These are phyloP conservation scores for Mythimna impura DNA, from an alignment of 2,888 invertebrate species.

Conservation along the genomic window DNA sequence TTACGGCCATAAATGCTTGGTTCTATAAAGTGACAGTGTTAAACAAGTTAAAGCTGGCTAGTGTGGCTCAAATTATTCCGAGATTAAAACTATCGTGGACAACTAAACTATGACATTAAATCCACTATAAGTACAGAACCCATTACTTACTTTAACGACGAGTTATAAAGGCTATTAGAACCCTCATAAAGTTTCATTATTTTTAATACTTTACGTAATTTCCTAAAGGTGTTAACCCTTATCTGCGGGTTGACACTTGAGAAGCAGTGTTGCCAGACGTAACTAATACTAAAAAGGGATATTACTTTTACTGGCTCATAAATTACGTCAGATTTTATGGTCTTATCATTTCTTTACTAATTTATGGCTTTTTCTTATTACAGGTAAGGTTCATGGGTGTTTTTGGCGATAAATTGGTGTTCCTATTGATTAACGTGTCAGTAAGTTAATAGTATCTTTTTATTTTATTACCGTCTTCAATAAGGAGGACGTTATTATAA, in stretches of 20 bases:
- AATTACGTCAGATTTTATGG: constrained; percentile 40
- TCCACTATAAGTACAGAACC: constrained; percentile 16
- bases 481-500: too few species aligned
- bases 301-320: constrained; percentile 38
- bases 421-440: not conserved
- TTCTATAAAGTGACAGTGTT: too few species aligned
- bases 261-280: constrained; percentile 46
- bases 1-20: too few species aligned
- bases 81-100: constrained; percentile 14
- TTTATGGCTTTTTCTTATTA: constrained; percentile 52
- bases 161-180: constrained; percentile 35
- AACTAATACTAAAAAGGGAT: constrained; percentile 23
- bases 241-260: constrained; percentile 31
- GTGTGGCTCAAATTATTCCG: not conserved
- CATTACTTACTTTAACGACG: constrained; percentile 32
- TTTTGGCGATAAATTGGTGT: constrained; percentile 18
- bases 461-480: not conserved
- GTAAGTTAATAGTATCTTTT: constrained; percentile 16
- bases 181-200: constrained; percentile 53
- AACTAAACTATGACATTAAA: constrained; percentile 13
- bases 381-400: constrained; percentile 41
- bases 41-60: not conserved
- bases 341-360: constrained; percentile 38
- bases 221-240: constrained; percentile 37
- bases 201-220: constrained; percentile 54